Base-by-base conservation (phyloP, 2,113 vertebrate species). In the Istiophorus platypterus region DNA sequence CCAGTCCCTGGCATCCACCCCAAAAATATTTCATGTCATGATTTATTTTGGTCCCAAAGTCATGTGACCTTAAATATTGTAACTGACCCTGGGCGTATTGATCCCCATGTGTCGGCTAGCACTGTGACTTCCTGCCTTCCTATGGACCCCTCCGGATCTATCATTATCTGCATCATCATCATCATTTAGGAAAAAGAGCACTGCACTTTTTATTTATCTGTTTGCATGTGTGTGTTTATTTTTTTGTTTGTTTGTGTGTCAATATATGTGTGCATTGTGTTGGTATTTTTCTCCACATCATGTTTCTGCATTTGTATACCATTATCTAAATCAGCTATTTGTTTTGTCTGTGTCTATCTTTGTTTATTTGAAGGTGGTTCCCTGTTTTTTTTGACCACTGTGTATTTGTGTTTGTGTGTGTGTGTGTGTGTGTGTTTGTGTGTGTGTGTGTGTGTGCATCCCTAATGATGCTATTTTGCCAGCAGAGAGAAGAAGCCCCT, bases 71-170 rank as follows among this genome's bases (percentile, higher is more conserved):
- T 94, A 94, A 93, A 92, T 95, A 93, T 95, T 95, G 95, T 94
- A 96, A 95, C 94, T 95, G 95, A 96, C 93, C 94, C 94, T 87
- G 80, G 85, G 91, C 49, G 72, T 93, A 96, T 95, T 94, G 95
- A 96, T 96, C 95, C 92, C 76, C 86, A 83, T 84, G 85, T 94
- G 89, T 91, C 82, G 94, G 89, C 92, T 82, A 92, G 93, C 88
- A 81, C 93, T 87, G 90, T 90, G 66, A 94, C 93, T 92, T 95
- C 95, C 94, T 95, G 94, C 92, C 87, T 93, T 91, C 94, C 88
- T 82, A 73, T 91, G 93, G 92, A 92, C 91, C 87, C 86, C 87
- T 91, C 78, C 76, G 69, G 72, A 93, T 95, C 93, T 89, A 93
- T 95, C 90, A 91, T 94, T 90, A 93, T 93, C 94, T 77, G 52